A percentile compares a stretch with the other conserved stretches of the same genome.
phyloP scores from a whole-genome alignment of 1,140 invertebrate species.

The Pseudoatta argentina region DNA sequence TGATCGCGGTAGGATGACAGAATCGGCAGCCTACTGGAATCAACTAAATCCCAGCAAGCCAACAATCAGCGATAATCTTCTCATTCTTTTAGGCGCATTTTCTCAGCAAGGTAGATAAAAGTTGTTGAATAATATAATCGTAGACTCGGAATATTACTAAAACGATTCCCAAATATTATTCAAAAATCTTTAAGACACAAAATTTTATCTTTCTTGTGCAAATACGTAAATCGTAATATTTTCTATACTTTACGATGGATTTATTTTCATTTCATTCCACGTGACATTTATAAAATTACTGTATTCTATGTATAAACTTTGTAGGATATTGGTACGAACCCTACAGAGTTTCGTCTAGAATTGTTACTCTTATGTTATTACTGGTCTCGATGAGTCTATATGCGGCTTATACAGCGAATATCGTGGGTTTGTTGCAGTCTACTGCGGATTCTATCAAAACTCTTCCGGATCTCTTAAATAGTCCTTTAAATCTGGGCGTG shows the following conservation, averaged over 20 bases:
- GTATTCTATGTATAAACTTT: neutral
- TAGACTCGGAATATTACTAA: neutral
- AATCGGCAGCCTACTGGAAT: conserved; percentile 42
- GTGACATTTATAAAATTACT: neutral
- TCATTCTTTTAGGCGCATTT: conserved; percentile 78
- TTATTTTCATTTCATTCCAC: neutral
- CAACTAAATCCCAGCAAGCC: conserved; percentile 62
- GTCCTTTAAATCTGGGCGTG: conserved; percentile 87
- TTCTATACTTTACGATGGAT: neutral
- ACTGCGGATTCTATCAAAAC: conserved; percentile 88
- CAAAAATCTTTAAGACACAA: neutral
- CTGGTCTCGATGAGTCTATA: conserved; percentile 84
- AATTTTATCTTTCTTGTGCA: neutral
- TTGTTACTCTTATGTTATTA: conserved; percentile 79
- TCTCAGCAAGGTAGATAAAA: conserved; percentile 78
- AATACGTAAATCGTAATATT: neutral
- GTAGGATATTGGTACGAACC: conserved; percentile 79
- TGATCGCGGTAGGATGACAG: neutral
- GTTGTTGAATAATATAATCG: neutral
- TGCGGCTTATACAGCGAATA: conserved; percentile 89
- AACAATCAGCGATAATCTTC: conserved; percentile 76
- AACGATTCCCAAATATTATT: no score
- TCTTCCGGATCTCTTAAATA: conserved; percentile 87
- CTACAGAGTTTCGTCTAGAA: conserved; percentile 72
- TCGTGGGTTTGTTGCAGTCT: conserved; percentile 89